Evolutionary conservation across 2,797 vertebrate species (phyloP), one percentile per base, ranked within the genome.

Genomic region (Poecilia picta): DNA sequence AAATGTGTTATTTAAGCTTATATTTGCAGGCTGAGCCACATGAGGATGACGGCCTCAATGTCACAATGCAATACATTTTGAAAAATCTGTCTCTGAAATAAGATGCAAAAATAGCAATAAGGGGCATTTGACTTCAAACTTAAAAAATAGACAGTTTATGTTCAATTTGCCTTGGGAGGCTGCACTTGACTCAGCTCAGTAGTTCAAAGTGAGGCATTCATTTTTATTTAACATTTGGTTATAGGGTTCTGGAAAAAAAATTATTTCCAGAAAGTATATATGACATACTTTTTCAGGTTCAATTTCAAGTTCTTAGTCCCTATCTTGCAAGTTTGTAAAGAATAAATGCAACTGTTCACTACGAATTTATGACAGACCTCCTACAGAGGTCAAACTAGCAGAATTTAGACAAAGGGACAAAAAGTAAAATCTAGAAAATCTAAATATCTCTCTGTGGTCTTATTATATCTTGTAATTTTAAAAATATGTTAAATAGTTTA

Each of bases 101-200:
- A 25, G 57, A 66, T 25, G 18, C 23, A 16, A 73, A 45, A 39
- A 25, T 18, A n/a, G 8, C 10, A 33, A 15, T n/a, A 31, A 28
- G 5, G 28, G 2, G 16, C 8, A 16, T 66, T 49, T 16, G 46
- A 18, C 43, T 75, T 28, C 8, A 45, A 78, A 62, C 43, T n/a
- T 62, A 12, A 11, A 62, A 46, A 39, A 8, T 46, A 39, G 8
- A n/a, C 12, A 51, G n/a, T 6, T 18, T 5, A 18, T 64, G 16
- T 73, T 79, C 62, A 64, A 53, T 51, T 79, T 79, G 25, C 25
- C 59, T 39, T 79, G 45, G 36, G 46, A 74, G 46, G 36, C 51
- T 51, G 12, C 25, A 8, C 46, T 33, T 49, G 31, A 79, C 45
- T 33, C 13, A 49, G 31, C 23, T 51, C 45, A 33, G 23, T 64